Evolutionary conservation across 2,113 vertebrate species (phyloP), one percentile per base, ranked within the genome.

Genomic region (Corythaixoides concolor): DNA sequence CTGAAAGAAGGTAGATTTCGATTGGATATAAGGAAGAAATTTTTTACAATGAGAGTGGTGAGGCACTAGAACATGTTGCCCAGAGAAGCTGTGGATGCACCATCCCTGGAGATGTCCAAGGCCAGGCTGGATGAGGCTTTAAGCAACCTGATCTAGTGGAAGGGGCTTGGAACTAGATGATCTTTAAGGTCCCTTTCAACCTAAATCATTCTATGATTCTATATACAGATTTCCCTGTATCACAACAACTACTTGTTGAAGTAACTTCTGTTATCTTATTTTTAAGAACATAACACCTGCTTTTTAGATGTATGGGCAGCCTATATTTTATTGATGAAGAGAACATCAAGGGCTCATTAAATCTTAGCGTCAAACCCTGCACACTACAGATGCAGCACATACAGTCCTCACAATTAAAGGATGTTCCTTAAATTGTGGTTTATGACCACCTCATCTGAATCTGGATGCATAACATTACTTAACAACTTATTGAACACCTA

Each of bases 331-430:
- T 53, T 83, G 12, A 88, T 15, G 22, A 84, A 73, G 41, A 76
- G 17, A 80, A 49, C 4, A 69, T 18, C 21, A 64, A 64, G 18
- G 23, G 2, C 4, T 85, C 26, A 49, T 58, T 69, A 88, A 77
- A 67, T 45, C 50, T 55, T 73, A 32, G 73, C 4, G 6, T 49
- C 35, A 72, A 75, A 78, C 50, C 22, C 19, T 39, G 5, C 49
- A 16, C 6, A 11, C n/a, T 77, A 76, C 24, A 60, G 27, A 52
- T 0, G 0, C 4, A 60, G 11, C 10, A 56, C 2, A 1, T 78
- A 39, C 6, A n/a, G 35, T 28, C 20, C 32, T 63, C 59, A 53
- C 27, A 45, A 32, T 53, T 35, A 50, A 39, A 75, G 20, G 58
- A 30, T 16, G 5, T 33, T 66, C 11, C 50, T 83, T 39, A 33